Evolutionary conservation across 2,888 invertebrate genomes (phyloP).

Genomic region (Cephus pulcher): DNA sequence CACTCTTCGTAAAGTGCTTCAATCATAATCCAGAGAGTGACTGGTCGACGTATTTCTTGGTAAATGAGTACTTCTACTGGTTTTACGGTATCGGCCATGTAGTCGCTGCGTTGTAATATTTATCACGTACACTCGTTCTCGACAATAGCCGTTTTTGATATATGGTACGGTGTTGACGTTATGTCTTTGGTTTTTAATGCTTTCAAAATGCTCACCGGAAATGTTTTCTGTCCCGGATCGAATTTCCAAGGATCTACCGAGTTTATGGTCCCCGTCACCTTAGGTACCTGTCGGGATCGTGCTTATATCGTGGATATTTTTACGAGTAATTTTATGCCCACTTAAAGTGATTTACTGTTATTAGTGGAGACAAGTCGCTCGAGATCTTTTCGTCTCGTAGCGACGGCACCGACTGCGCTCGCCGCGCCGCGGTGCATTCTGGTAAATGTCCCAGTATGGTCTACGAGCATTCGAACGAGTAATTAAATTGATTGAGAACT

Average conservation of each 20-base stretch:
- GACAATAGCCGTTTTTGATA: not conserved
- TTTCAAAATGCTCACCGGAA: not conserved
- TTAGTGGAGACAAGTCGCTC: slow-evolving; percentile 33
- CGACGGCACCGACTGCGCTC: slow-evolving; percentile 6
- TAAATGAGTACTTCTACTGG: not conserved
- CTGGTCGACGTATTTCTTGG: not conserved
- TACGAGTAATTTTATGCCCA: slow-evolving; percentile 17
- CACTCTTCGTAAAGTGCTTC: not conserved
- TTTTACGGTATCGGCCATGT: not conserved
- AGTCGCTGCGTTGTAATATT: no score
- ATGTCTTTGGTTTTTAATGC: not conserved
- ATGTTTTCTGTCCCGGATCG: not conserved
- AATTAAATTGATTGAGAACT: slow-evolving; percentile 44
- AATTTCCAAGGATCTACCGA: not conserved
- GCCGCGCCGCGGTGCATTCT: slow-evolving; percentile 21
- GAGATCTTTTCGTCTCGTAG: slow-evolving; percentile 15
- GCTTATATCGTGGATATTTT: slow-evolving; percentile 7
- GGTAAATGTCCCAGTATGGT: slow-evolving; percentile 25
- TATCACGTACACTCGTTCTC: not conserved
- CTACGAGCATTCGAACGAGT: slow-evolving; percentile 28
- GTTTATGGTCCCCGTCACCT: not conserved
- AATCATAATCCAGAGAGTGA: not conserved
- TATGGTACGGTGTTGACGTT: not conserved
- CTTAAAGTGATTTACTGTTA: slow-evolving; percentile 34
- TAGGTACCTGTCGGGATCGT: not conserved